These are phyloP conservation scores for Ethmia dodecea DNA, from an alignment of 2,888 invertebrate species.

Conservation along the genomic window DNA sequence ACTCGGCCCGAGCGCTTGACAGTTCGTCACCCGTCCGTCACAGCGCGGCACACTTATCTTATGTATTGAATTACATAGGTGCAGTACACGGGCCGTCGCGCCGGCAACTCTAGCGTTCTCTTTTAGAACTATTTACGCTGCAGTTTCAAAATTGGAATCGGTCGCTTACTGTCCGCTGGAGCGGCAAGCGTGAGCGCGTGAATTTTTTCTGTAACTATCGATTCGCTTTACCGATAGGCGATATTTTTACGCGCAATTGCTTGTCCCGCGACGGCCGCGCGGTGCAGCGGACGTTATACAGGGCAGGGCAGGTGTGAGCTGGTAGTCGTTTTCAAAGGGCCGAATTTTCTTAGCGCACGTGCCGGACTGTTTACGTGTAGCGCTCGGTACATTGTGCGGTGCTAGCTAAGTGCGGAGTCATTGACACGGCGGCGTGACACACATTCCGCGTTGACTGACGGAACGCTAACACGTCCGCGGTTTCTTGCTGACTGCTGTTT, in stretches of 20 bases:
- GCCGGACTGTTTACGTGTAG: constrained; percentile 61
- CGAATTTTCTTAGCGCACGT: constrained; percentile 52
- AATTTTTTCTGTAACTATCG: constrained; percentile 35
- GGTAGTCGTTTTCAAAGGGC: constrained; percentile 32
- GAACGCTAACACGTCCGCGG: constrained; percentile 52
- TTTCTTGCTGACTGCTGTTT: constrained; percentile 38
- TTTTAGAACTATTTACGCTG: constrained; percentile 41
- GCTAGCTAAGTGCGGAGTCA: constrained; percentile 54
- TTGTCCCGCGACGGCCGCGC: constrained; percentile 42
- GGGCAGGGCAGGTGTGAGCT: constrained; percentile 25
- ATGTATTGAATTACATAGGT: constrained; percentile 63
- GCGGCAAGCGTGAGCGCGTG: constrained; percentile 27
- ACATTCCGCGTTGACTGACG: constrained; percentile 65
- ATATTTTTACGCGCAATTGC: constrained; percentile 40
- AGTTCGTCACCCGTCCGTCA: constrained; percentile 69
- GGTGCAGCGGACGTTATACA: constrained; percentile 30
- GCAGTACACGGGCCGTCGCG: constrained; percentile 42
- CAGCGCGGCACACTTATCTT: constrained; percentile 58
- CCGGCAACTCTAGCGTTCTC: constrained; percentile 49
- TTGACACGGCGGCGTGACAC: constrained; percentile 73
- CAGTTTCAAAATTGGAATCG: constrained; percentile 50
- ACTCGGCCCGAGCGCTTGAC: constrained; percentile 57
- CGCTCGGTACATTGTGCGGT: constrained; percentile 31
- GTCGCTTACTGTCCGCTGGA: constrained; percentile 26
- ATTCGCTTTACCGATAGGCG: constrained; percentile 32